Evolutionary conservation across 64 coral and sea anemone species (phyloP).

Genomic region (Hydrozoanthus tunicans): DNA sequence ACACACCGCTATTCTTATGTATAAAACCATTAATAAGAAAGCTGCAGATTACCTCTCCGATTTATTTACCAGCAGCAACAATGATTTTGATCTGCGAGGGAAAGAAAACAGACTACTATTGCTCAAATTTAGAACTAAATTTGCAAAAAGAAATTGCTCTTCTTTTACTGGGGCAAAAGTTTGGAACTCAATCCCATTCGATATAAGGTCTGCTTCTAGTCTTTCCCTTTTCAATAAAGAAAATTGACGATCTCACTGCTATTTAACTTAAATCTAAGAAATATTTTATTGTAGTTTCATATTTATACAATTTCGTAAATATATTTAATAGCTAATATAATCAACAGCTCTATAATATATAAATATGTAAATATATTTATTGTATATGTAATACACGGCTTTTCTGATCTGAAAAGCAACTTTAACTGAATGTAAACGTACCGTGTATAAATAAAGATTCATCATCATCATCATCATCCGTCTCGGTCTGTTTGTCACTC

Average conservation of each 20-base stretch:
- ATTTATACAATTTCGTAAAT: background rate
- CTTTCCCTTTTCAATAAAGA: conserved; percentile 3
- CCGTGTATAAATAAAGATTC: background rate
- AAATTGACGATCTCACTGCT: background rate
- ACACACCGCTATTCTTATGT: conserved; percentile 5
- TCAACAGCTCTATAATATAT: background rate
- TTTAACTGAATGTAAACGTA: background rate
- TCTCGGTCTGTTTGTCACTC: background rate
- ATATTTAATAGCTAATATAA: background rate
- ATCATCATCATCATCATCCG: background rate
- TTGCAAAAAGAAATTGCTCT: background rate
- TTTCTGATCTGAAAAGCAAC: background rate
- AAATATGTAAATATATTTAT: background rate
- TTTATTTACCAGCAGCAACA: conserved; percentile 23
- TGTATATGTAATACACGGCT: too few species aligned
- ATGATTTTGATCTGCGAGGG: too few species aligned
- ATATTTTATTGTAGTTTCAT: too few species aligned
- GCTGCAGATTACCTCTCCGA: conserved; percentile 15
- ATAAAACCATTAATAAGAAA: conserved; percentile 15
- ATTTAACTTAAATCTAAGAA: background rate
- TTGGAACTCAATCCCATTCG: background rate
- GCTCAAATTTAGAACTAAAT: background rate
- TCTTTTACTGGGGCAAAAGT: too few species aligned
- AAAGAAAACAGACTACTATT: too few species aligned
- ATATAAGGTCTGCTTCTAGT: background rate